Evolutionary conservation across 1,140 invertebrate genomes (phyloP), one percentile per base, ranked within the genome.

Genomic region (Drosophila lacertosa): DNA sequence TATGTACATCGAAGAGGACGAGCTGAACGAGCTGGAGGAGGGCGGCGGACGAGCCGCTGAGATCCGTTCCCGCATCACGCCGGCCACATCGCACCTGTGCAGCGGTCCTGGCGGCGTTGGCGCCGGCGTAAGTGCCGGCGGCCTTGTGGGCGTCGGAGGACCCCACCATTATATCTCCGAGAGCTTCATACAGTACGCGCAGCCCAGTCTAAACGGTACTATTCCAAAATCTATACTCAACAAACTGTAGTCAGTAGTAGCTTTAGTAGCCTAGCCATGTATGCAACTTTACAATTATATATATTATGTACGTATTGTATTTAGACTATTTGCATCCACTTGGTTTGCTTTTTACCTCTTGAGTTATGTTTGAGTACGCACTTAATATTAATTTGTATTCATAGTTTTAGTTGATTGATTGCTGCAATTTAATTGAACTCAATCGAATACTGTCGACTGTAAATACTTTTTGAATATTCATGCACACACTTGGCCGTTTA

Each of bases 201-300:
- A 91, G 73, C 90, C 90, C 62, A 91, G 90, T 69, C 86, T 91
- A 77, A 91, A 91, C 79, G 91, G 91, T 91, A 90, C 89, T 84
- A 91, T 91, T 83, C 89, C 89, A 81, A 89, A 90, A 89, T 90
- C 89, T 73, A 90, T 90, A 89, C 76, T 88, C 73, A 90, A 90
- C 74, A 82, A 75, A 73, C 65, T 90, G 69, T 90, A 90, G 75
- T 42, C 13, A 33, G 33, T 64, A 45, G 40, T 67, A 63, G 18
- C 29, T 20, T 13, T 39, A 18, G 26, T 79, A 65, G 39, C 55
- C 44, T 79, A 76, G 71, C 13, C 53, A 66, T 40, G 60, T 59
- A 55, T 26, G 9, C 37, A 57, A 37, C 26, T 48, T 15, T 39
- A 15, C 9, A n/a, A n/a, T n/a, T n/a, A 24, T 55, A 26, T 18